Percentiles rank a stretch among this genome's conserved stretches.
Conservation (phyloP, 2,888 invertebrate species). For the Ferrisia virgata region DNA sequence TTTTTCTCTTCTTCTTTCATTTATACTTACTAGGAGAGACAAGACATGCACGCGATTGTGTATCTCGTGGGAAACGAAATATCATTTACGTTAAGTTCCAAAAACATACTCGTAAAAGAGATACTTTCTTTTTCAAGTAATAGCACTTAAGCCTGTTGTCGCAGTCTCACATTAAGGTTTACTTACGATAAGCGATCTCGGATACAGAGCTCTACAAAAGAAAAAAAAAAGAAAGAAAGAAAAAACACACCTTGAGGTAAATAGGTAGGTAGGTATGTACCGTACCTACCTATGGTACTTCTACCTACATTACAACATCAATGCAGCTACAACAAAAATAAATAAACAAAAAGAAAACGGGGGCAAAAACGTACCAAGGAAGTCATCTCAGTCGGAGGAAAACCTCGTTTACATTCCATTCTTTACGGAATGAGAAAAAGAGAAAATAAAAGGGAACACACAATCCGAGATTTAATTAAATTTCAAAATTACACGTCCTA, state of each 20-base stretch:
- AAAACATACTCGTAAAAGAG: neutral
- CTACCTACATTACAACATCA: too few relatives aligned
- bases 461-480: constrained; percentile 9
- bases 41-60: neutral
- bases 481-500: neutral
- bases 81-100: neutral
- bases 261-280: too few relatives aligned
- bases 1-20: neutral
- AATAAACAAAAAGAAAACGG: neutral
- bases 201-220: neutral
- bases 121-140: neutral
- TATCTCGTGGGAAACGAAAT: constrained; percentile 8
- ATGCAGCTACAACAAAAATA: neutral
- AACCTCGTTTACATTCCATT: neutral
- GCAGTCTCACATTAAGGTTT: constrained; percentile 1
- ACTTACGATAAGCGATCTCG: neutral
- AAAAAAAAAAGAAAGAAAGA: neutral
- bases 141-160: constrained; percentile 9
- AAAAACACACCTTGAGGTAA: neutral
- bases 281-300: too few relatives aligned
- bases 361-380: neutral
- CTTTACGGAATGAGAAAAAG: neutral
- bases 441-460: neutral
- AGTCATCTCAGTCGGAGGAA: neutral
- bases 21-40: neutral